Percentiles rank a stretch among this genome's conserved stretches.
Conservation (phyloP, 2,888 invertebrate species). For the Oscheius sp. region DNA sequence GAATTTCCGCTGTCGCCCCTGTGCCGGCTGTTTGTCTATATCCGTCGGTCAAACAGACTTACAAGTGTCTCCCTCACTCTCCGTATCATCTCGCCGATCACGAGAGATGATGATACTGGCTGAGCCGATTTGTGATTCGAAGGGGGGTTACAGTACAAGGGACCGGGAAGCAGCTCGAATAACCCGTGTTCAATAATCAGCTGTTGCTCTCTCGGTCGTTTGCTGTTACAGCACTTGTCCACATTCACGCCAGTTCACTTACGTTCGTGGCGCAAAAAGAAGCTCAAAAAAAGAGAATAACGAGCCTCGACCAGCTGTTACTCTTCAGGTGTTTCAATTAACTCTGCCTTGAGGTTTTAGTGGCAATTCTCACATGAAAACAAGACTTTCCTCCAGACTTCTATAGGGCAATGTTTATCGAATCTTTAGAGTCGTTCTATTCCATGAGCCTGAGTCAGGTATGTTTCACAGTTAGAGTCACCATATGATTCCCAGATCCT, state of each 20-base stretch:
- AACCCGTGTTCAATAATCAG: slow-evolving; percentile 19
- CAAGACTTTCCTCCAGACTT: no score
- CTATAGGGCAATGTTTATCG: no score
- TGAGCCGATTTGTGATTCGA: slow-evolving; percentile 3
- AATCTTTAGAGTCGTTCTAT: no score
- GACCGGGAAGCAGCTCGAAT: neutral
- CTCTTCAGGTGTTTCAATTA: neutral
- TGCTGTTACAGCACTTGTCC: slow-evolving; percentile 26
- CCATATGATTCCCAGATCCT: no score
- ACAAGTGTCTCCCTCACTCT: slow-evolving; percentile 34
- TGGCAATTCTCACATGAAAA: no score
- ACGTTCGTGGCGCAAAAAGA: slow-evolving; percentile 8
- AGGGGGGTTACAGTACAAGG: no score
- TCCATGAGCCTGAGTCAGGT: no score
- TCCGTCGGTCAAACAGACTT: slow-evolving; percentile 36
- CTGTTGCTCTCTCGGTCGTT: slow-evolving; percentile 17
- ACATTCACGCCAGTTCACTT: slow-evolving; percentile 18
- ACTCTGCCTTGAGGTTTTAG: no score
- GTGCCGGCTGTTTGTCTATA: slow-evolving; percentile 26
- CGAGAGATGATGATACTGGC: slow-evolving; percentile 26
- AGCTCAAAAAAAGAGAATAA: slow-evolving; percentile 5
- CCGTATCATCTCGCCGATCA: slow-evolving; percentile 31
- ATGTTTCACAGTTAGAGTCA: no score
- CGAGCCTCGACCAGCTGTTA: slow-evolving; percentile 4
- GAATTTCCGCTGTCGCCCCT: slow-evolving; percentile 28